These are phyloP conservation scores for Scopus umbretta DNA, from an alignment of 2,113 vertebrate species.

Conservation along the genomic window DNA sequence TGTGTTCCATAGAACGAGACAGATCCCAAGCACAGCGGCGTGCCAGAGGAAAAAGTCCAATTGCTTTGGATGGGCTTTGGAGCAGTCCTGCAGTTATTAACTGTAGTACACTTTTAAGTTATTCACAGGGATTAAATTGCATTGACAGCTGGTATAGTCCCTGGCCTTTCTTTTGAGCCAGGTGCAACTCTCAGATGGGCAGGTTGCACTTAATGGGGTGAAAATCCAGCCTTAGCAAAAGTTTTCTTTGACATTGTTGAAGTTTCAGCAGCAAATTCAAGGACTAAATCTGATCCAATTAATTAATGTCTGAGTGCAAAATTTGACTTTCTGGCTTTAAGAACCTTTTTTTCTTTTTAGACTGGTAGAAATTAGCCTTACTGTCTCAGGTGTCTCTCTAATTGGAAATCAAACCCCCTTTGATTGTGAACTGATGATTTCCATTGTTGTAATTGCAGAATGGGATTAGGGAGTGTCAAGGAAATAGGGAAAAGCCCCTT, in stretches of 20 bases:
- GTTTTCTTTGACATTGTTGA: background rate
- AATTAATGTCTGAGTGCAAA: background rate
- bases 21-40: background rate
- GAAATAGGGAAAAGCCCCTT: background rate
- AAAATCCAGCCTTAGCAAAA: background rate
- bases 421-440: background rate
- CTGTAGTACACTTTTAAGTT: background rate
- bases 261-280: slow-evolving; percentile 8
- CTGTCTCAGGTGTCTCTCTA: background rate
- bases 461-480: background rate
- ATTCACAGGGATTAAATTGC: background rate
- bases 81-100: background rate
- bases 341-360: background rate
- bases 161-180: background rate
- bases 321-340: background rate
- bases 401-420: background rate
- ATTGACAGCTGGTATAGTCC: background rate
- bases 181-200: background rate
- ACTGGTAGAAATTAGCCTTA: background rate
- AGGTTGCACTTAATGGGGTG: background rate
- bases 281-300: background rate
- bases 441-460: background rate
- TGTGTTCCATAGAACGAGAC: background rate
- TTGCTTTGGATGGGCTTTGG: background rate
- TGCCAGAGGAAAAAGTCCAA: background rate